A percentile compares a stretch with the other conserved stretches of the same genome.
Evolutionary conservation across 2,888 invertebrate species (phyloP).

Genomic region (Lottia scabra): DNA sequence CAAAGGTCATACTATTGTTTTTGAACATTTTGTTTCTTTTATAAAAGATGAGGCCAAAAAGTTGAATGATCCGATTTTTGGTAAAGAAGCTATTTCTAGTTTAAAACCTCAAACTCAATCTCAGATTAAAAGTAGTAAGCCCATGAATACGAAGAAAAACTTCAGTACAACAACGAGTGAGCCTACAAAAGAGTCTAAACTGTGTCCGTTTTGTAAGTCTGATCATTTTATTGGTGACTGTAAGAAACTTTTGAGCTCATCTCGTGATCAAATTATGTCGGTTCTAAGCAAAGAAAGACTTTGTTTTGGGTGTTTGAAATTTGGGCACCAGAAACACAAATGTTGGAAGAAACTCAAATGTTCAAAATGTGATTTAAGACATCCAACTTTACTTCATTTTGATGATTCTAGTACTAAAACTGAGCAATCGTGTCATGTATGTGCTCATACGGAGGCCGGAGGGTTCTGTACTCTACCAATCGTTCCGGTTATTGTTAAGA

Average conservation of each 20-base stretch:
- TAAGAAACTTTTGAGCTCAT: not conserved
- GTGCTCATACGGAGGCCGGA: not conserved
- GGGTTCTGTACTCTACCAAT: constrained; percentile 14
- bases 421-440: no score
- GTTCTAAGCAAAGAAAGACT: not conserved
- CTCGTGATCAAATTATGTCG: not conserved
- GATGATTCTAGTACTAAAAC: no score
- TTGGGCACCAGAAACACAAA: no score
- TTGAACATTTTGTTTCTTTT: not conserved
- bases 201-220: not conserved
- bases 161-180: no score
- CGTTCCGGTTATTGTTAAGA: constrained; percentile 1
- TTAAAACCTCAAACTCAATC: not conserved
- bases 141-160: no score
- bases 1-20: not conserved
- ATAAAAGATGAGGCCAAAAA: not conserved
- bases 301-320: no score
- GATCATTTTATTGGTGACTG: not conserved
- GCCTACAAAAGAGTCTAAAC: not conserved
- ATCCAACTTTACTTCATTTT: no score
- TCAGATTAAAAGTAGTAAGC: no score
- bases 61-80: not conserved
- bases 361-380: no score
- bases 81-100: not conserved
- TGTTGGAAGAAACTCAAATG: no score